A percentile compares a stretch with the other conserved stretches of the same genome.
These are phyloP conservation scores for Drosophila teissieri DNA, from an alignment of 1,140 invertebrate species.

Conservation along the genomic window DNA sequence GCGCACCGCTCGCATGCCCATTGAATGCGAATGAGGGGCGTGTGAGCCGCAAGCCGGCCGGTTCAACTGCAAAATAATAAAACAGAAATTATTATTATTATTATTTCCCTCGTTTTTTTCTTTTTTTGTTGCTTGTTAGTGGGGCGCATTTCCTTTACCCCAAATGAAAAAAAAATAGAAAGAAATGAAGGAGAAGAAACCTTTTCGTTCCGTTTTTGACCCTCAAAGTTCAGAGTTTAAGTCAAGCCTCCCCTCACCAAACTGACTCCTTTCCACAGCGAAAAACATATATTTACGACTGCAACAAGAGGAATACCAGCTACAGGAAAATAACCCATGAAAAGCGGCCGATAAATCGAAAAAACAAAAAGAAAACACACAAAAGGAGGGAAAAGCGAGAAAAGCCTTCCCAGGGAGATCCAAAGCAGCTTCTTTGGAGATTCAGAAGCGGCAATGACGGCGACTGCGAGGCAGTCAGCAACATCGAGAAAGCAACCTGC, in stretches of 20 bases:
- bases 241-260: conserved; percentile 31
- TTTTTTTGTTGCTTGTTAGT: conserved; percentile 30
- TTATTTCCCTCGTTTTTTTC: conserved; percentile 50
- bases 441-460: conserved; percentile 51
- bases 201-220: conserved; percentile 59
- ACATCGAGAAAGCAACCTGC: conserved; percentile 76
- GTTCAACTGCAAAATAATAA: conserved; percentile 48
- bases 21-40: conserved; percentile 77
- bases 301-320: conserved; percentile 37
- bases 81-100: conserved; percentile 70
- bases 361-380: conserved; percentile 27
- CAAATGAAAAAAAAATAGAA: conserved; percentile 1
- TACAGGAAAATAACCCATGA: conserved; percentile 10
- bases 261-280: conserved; percentile 46
- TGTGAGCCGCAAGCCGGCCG: conserved; percentile 72
- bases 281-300: conserved; percentile 46
- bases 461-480: conserved; percentile 45
- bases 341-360: conserved; percentile 19
- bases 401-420: conserved; percentile 44
- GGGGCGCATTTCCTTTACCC: conserved; percentile 52
- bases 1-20: conserved; percentile 46
- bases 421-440: conserved; percentile 49
- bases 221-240: conserved; percentile 50
- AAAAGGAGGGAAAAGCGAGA: conserved; percentile 43
- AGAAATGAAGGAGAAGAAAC: conserved; percentile 23